Conservation (phyloP, 64 coral and sea anemone species). For the Dendrophyllia cribrosa region DNA sequence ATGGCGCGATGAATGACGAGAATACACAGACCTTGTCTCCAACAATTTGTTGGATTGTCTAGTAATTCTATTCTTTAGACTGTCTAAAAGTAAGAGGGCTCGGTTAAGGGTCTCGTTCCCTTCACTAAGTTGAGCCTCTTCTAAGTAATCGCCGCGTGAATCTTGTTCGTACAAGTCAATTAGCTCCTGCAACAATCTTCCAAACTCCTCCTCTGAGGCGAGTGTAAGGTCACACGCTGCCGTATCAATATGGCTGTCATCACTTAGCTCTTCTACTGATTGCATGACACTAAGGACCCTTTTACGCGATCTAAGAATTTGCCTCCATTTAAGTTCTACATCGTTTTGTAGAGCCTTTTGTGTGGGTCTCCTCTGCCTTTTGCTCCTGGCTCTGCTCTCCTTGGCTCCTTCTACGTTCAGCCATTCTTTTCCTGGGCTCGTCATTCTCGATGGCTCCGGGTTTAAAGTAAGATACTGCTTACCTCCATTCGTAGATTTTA, state of each 20-base stretch:
- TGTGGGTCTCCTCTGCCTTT: conserved; percentile 9
- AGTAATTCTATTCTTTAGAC: conserved; percentile 43
- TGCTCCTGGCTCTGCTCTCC: not conserved
- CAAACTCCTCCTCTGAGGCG: conserved; percentile 50
- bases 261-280: conserved; percentile 48
- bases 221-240: conserved; percentile 22
- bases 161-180: conserved; percentile 49
- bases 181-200: conserved; percentile 43
- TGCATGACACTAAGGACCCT: conserved; percentile 37
- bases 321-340: conserved; percentile 13
- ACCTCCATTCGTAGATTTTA: not conserved
- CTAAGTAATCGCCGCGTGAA: conserved; percentile 16
- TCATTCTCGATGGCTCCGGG: not conserved
- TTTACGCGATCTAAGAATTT: conserved; percentile 7
- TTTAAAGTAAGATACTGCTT: not conserved
- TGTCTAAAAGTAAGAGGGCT: conserved; percentile 36
- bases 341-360: conserved; percentile 5
- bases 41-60: conserved; percentile 68
- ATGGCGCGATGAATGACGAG: conserved; percentile 11
- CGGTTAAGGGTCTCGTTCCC: conserved; percentile 21
- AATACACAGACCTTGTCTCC: conserved; percentile 37
- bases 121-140: conserved; percentile 38
- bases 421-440: not conserved
- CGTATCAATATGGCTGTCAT: conserved; percentile 29
- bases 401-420: conserved; percentile 13